phyloP scores from a whole-genome alignment of 2,113 vertebrate genomes.

The Onychorhynchus coronatus region DNA sequence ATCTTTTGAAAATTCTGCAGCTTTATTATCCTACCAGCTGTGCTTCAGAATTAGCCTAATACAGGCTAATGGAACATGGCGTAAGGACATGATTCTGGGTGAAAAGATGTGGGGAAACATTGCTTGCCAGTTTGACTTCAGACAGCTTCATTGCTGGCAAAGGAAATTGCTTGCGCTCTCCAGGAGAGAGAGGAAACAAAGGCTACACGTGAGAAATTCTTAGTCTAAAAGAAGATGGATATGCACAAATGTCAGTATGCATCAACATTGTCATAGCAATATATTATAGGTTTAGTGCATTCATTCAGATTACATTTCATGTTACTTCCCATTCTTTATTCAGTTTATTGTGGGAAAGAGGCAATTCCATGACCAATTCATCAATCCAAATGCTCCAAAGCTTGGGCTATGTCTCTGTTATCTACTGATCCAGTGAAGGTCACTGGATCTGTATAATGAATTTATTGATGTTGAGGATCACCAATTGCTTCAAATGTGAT shows the following conservation, averaged over 20 bases:
- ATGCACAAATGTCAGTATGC: fast-evolving
- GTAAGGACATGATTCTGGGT: not conserved
- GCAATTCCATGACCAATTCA: not conserved
- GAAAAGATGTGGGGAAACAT: not conserved
- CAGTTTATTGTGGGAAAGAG: not conserved
- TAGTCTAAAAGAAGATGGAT: not conserved
- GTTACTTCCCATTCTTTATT: not conserved
- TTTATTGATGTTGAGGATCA: not conserved
- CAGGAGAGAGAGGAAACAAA: not conserved
- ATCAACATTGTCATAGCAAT: not conserved
- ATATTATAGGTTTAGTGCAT: not conserved
- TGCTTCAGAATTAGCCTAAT: not conserved
- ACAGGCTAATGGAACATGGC: not conserved
- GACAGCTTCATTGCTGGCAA: not conserved
- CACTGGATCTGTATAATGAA: not conserved
- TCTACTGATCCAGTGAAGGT: not conserved
- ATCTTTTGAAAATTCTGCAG: not conserved
- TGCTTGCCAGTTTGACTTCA: not conserved
- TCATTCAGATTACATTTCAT: not conserved
- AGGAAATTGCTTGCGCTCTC: not conserved
- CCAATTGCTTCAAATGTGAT: not conserved
- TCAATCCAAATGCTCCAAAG: not conserved
- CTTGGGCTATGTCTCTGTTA: not conserved
- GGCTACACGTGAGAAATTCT: not conserved
- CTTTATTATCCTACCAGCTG: not conserved